Evolutionary conservation across 2,797 vertebrate genomes (phyloP).

Genomic region (Oreochromis mossambicus): DNA sequence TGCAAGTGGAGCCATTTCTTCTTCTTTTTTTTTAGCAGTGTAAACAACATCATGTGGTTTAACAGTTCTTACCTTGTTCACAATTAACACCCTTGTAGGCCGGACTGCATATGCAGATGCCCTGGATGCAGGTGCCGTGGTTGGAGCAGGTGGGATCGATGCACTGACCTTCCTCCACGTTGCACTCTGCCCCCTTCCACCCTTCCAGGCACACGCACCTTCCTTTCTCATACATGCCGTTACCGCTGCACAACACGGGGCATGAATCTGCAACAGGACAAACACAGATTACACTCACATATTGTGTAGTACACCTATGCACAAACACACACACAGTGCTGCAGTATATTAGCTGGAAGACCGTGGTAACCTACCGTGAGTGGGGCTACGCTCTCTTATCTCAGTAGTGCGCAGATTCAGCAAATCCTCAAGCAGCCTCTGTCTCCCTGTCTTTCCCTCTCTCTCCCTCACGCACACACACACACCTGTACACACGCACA

Average conservation of each 20-base stretch:
- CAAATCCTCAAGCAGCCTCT: slow-evolving; percentile 68
- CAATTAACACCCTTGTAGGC: slow-evolving; percentile 94
- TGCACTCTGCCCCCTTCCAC: slow-evolving; percentile 94
- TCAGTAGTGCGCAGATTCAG: slow-evolving; percentile 63
- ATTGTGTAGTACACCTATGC: background rate
- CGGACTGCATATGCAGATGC: slow-evolving; percentile 88
- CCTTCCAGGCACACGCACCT: slow-evolving; percentile 88
- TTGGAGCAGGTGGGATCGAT: slow-evolving; percentile 94
- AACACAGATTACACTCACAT: slow-evolving; percentile 38
- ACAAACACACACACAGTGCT: slow-evolving; percentile 20
- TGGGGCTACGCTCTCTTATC: slow-evolving; percentile 71
- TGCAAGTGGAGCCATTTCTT: background rate
- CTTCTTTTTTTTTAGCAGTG: background rate
- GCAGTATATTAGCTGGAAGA: slow-evolving; percentile 68
- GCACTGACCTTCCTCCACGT: slow-evolving; percentile 92
- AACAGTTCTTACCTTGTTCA: slow-evolving; percentile 83
- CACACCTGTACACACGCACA: background rate
- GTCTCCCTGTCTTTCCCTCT: slow-evolving; percentile 21
- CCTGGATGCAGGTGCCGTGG: slow-evolving; percentile 91
- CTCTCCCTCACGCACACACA: background rate
- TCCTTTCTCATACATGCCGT: slow-evolving; percentile 92
- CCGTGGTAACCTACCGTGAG: slow-evolving; percentile 60
- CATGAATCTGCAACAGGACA: slow-evolving; percentile 84
- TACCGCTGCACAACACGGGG: slow-evolving; percentile 91
- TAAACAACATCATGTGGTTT: background rate